Conservation (phyloP, 2,888 invertebrate genomes). For the Amphipyra tragopoginis region DNA sequence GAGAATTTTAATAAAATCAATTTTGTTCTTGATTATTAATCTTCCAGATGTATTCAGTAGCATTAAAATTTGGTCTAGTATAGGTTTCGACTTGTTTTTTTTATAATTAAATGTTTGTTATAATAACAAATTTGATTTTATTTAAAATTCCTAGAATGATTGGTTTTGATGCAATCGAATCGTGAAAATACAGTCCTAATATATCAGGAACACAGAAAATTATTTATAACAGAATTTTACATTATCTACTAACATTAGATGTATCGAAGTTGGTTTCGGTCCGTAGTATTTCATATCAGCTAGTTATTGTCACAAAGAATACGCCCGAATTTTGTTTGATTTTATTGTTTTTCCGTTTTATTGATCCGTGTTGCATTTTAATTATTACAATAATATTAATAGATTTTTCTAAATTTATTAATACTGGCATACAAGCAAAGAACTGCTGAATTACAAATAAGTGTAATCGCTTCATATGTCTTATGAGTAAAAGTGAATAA, state of each 20-base stretch:
- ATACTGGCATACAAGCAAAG: background rate
- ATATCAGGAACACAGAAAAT: slow-evolving; percentile 8
- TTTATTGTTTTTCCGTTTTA: slow-evolving; percentile 16
- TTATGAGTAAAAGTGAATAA: too few species aligned
- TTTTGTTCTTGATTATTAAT: slow-evolving; percentile 34
- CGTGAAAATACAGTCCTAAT: background rate
- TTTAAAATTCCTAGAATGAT: slow-evolving; percentile 30
- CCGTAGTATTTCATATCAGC: slow-evolving; percentile 29
- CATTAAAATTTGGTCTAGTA: slow-evolving; percentile 32
- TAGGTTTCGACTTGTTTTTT: slow-evolving; percentile 29
- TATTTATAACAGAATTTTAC: slow-evolving; percentile 21
- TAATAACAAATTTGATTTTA: slow-evolving; percentile 46
- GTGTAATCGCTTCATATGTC: too few species aligned
- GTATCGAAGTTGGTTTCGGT: slow-evolving; percentile 20
- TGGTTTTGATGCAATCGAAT: slow-evolving; percentile 4
- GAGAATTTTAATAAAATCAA: slow-evolving; percentile 34
- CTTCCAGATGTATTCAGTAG: slow-evolving; percentile 32
- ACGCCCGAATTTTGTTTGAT: slow-evolving; percentile 7
- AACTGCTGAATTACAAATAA: background rate
- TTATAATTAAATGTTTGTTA: slow-evolving; percentile 38
- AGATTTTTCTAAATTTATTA: background rate
- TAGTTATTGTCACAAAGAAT: slow-evolving; percentile 43
- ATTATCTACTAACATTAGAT: slow-evolving; percentile 17
- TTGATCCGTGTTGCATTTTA: background rate
- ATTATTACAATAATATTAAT: background rate